Percentiles rank a stretch among this genome's conserved stretches.
phyloP scores from a whole-genome alignment of 2,113 vertebrate species.

The Chroicocephalus ridibundus region DNA sequence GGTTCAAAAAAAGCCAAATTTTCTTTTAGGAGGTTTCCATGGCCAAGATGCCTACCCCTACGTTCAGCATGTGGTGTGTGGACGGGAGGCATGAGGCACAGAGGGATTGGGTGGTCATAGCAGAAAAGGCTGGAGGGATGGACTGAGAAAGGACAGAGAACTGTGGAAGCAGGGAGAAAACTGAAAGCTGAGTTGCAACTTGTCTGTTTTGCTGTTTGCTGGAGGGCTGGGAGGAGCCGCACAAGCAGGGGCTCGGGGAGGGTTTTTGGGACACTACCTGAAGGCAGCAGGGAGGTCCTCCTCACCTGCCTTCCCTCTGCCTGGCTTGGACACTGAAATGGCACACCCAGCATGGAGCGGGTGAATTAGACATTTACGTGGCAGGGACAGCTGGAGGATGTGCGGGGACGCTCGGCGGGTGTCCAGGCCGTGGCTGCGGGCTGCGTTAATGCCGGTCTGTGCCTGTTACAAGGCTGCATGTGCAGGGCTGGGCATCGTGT shows the following conservation, averaged over 20 bases:
- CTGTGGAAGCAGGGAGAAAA: not conserved
- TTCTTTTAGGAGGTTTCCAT: not conserved
- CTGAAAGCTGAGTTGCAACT: not conserved
- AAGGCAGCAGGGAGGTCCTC: not conserved
- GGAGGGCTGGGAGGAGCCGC: not conserved
- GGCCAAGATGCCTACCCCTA: not conserved
- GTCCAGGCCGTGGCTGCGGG: not conserved
- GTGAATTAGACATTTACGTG: not conserved
- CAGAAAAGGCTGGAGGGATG: not conserved
- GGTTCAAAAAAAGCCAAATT: not conserved
- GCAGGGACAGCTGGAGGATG: not conserved
- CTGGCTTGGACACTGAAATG: not conserved
- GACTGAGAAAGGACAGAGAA: not conserved
- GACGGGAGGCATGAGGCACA: not conserved
- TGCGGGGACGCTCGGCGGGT: not conserved
- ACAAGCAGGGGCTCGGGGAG: rapidly evolving
- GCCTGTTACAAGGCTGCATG: not conserved
- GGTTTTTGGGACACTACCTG: not conserved
- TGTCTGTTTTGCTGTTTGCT: not conserved
- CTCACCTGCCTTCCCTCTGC: not conserved
- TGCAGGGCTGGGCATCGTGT: not conserved
- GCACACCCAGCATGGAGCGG: not conserved
- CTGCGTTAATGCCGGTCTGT: not conserved
- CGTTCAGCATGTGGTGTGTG: not conserved
- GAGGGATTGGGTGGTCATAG: not conserved